Percentiles rank a stretch among this genome's conserved stretches.
phyloP scores from a whole-genome alignment of 2,113 vertebrate species.

The Origma solitaria region DNA sequence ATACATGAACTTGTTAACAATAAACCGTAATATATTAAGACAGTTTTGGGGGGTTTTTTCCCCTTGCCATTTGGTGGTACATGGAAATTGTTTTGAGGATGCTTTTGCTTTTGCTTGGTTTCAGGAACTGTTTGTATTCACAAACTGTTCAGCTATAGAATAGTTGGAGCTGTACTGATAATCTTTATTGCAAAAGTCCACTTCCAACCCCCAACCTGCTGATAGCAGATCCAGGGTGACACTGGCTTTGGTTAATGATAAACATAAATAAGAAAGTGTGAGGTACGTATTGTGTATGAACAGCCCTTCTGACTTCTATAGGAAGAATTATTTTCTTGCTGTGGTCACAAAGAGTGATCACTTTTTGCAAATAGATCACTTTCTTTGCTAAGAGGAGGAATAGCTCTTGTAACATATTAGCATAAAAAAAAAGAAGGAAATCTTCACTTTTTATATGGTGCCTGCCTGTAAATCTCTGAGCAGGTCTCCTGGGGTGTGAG shows the following conservation, averaged over 20 bases:
- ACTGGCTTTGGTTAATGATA: slow-evolving; percentile 24
- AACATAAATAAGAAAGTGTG: background rate
- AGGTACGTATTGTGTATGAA: background rate
- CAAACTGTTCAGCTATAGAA: background rate
- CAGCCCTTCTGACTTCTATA: background rate
- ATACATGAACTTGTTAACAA: background rate
- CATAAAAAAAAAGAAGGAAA: background rate
- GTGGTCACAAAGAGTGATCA: background rate
- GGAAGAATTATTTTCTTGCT: background rate
- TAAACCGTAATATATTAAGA: background rate
- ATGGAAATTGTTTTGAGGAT: background rate
- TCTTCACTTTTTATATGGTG: background rate
- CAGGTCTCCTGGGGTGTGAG: background rate
- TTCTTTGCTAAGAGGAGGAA: background rate
- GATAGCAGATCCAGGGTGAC: background rate
- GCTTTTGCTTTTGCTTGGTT: background rate
- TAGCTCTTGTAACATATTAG: background rate
- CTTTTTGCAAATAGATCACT: background rate
- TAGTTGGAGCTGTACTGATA: background rate
- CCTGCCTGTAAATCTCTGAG: background rate
- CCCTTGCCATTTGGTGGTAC: background rate
- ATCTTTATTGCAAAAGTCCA: background rate
- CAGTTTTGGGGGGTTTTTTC: no score
- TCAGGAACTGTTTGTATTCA: background rate
- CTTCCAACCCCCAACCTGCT: background rate